Evolutionary conservation across 1,140 invertebrate species (phyloP), one percentile per base, ranked within the genome.

Genomic region (Drosophila sturtevanti): DNA sequence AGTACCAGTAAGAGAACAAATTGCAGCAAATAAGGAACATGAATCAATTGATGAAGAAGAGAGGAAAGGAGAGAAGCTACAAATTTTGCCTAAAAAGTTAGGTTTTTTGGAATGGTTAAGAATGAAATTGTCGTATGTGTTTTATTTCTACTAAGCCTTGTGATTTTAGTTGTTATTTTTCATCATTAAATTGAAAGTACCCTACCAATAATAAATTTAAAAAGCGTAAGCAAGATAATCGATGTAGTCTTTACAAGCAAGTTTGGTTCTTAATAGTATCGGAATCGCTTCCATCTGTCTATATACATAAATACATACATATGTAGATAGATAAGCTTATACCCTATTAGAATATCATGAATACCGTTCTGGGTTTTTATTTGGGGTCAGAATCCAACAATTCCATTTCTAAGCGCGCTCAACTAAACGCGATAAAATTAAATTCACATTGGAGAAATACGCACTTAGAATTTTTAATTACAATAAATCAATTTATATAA

Each of bases 401-500:
- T 4, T 31, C 7, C 5, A 7, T 7, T 12, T 11, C 44, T 1
- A 10, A 22, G 22, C 58, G 22, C 16, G 21, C n/a, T 73, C 69
- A 38, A 37, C 34, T 41, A 61, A 2, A 27, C 14, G 34, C 38
- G 68, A 81, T 80, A 72, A 74, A 67, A 68, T 72, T 62, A 66
- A 68, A 77, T 60, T 69, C 59, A 54, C 59, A 78, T 68, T 77
- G 76, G 67, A 63, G 51, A 21, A 27, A 37, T 75, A 38, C 16
- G 54, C 31, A 52, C 44, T 62, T 67, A 79, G 84, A 80, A 89
- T 89, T 89, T 85, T 85, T 89, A 89, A 89, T 89, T 89, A 89
- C 80, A 85, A 89, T 89, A 89, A 89, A 89, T 89, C 85, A 85
- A 89, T 85, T 80, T 72, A 75, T 85, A 78, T 89, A 85, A 89